phyloP scores from a whole-genome alignment of 2,113 vertebrate genomes.

The Cardinalis cardinalis region DNA sequence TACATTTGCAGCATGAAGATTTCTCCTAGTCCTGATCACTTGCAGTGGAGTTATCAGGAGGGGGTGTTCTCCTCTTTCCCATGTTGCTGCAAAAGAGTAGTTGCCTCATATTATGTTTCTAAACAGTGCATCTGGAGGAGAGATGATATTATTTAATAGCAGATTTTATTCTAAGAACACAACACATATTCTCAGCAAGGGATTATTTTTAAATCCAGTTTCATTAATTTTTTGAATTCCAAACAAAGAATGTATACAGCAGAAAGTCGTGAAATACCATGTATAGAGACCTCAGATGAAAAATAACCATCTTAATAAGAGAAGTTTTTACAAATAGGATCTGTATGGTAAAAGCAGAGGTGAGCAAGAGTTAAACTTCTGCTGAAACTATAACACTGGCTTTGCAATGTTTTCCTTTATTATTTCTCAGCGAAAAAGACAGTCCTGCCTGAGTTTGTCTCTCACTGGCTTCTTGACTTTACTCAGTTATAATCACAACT shows the following conservation, averaged over 20 bases:
- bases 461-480: neutral
- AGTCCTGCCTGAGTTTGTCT: neutral
- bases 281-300: neutral
- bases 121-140: neutral
- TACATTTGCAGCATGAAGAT: neutral
- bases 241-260: neutral
- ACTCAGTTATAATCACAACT: neutral
- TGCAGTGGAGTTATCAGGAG: rapidly evolving
- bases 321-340: neutral
- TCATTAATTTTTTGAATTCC: neutral
- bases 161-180: neutral
- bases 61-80: neutral
- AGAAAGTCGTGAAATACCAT: neutral
- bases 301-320: neutral
- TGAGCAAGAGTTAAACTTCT: neutral
- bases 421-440: neutral
- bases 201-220: neutral
- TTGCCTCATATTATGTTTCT: neutral
- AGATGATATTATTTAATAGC: neutral
- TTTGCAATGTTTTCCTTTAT: neutral
- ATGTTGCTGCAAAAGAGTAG: neutral
- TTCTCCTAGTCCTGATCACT: neutral
- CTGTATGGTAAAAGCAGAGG: neutral
- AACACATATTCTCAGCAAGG: neutral
- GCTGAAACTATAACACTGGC: neutral